Evolutionary conservation across 2,888 invertebrate species (phyloP), one percentile per base, ranked within the genome.

Genomic region (Galeruca laticollis): DNA sequence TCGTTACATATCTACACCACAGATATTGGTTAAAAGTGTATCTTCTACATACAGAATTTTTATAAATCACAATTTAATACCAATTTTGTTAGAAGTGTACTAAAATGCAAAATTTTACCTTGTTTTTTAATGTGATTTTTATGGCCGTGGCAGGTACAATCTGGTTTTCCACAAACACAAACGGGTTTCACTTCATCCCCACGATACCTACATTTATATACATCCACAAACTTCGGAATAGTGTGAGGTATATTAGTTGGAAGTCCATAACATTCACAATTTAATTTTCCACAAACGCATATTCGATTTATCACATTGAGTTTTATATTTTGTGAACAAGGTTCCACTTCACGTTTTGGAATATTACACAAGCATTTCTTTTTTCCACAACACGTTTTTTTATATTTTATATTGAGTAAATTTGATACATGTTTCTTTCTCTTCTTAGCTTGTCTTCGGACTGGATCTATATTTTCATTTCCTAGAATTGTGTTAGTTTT

Each of bases 311-410:
- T 11, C 13, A 52, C 2, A 20, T n/a, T 26, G 6, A 13, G 21
- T n/a, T 52, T 21, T n/a, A 21, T 13, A 52, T 26, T 26, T 5
- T 52, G 21, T 3, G 21, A 1, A 10, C 52, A 52, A 26, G 52
- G 21, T n/a, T 13, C 26, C 26, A 26, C 26, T 4, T 52, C n/a
- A 8, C 21, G 11, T 26, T 52, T 52, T 21, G 21, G 5, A 21
- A 26, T 6, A 6, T 21, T 26, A n/a, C 52, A 52, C 0, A 13
- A 0, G 9, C 52, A 52, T 52, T 52, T 52, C 52, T 52, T 52
- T 52, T 52, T 52, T 3, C 52, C 52, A n/a, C 52, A 52, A 26
- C 52, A 52, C 10, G 13, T 2, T 52, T 52, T 52, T 26, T 52
- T 1, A n/a, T 13, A 3, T 21, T 21, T 20, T 8, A 11, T 2